Percentiles rank a stretch among this genome's conserved stretches.
phyloP scores from a whole-genome alignment of 2,888 invertebrate genomes.

The Archips xylosteana region DNA sequence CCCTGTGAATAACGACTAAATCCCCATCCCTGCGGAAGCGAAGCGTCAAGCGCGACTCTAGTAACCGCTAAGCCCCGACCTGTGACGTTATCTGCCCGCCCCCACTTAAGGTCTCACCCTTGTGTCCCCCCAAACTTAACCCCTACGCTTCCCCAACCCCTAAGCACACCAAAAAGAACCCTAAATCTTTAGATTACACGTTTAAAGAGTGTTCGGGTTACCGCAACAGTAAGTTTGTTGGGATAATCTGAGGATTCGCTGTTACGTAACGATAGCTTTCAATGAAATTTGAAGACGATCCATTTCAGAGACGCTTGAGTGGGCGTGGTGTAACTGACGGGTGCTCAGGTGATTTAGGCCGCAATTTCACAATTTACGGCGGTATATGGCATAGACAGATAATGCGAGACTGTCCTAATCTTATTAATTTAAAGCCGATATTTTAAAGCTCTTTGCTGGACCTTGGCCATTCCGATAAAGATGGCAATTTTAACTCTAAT shows the following conservation, averaged over 20 bases:
- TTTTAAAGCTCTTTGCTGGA: no score
- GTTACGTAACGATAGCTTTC: conserved; percentile 66
- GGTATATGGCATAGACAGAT: neutral
- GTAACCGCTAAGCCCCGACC: conserved; percentile 79
- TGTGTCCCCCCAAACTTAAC: conserved; percentile 45
- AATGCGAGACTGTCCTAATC: neutral
- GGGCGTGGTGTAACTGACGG: conserved; percentile 31
- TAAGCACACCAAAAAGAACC: conserved; percentile 27
- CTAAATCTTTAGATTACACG: conserved; percentile 6
- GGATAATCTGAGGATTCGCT: conserved; percentile 65
- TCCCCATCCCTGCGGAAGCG: conserved; percentile 75
- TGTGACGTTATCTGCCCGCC: conserved; percentile 75
- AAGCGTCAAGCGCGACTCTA: conserved; percentile 78
- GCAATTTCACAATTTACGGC: neutral
- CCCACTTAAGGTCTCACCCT: conserved; percentile 59
- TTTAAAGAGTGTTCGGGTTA: neutral
- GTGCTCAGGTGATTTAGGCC: conserved; percentile 1
- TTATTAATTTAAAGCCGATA: no score
- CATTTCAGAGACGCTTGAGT: conserved; percentile 35
- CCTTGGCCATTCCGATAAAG: no score
- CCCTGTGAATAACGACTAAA: conserved; percentile 74
- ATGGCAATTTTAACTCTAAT: no score
- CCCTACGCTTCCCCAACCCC: conserved; percentile 44
- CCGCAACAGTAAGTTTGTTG: conserved; percentile 30
- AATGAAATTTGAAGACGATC: conserved; percentile 52